Conservation (phyloP, 1,140 invertebrate genomes). For the Drosophila ananassae region DNA sequence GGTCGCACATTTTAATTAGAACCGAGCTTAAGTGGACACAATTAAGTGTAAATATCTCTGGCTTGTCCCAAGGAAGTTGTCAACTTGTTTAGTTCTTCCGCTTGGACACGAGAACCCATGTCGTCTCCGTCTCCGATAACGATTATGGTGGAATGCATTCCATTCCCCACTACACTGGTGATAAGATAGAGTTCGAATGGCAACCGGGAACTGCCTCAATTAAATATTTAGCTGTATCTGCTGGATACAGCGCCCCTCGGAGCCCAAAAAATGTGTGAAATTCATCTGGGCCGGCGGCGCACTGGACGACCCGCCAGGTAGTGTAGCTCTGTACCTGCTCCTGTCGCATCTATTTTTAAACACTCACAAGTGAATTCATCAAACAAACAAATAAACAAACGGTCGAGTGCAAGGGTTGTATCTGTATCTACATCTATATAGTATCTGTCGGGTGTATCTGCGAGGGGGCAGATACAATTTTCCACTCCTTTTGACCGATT, state of each 20-base stretch:
- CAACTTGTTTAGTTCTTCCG: slow-evolving; percentile 55
- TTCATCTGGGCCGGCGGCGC: slow-evolving; percentile 38
- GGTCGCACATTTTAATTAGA: slow-evolving; percentile 54
- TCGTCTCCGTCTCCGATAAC: background rate
- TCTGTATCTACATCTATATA: slow-evolving; percentile 3
- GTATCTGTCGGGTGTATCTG: background rate
- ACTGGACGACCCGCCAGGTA: slow-evolving; percentile 44
- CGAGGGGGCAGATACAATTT: slow-evolving; percentile 51
- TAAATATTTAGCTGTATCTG: slow-evolving; percentile 54
- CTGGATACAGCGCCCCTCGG: slow-evolving; percentile 28
- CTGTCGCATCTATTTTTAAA: slow-evolving; percentile 65
- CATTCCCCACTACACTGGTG: slow-evolving; percentile 24
- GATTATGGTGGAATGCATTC: slow-evolving; percentile 22
- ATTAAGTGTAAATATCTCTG: slow-evolving; percentile 45
- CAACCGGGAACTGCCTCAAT: slow-evolving; percentile 34
- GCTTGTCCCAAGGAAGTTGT: slow-evolving; percentile 68
- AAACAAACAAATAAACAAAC: slow-evolving; percentile 64
- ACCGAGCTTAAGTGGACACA: slow-evolving; percentile 48
- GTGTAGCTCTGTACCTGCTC: slow-evolving; percentile 65
- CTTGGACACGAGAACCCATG: slow-evolving; percentile 6
- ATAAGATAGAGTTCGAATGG: slow-evolving; percentile 48
- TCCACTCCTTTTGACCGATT: slow-evolving; percentile 66
- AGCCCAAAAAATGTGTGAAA: slow-evolving; percentile 66
- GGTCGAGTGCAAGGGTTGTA: slow-evolving; percentile 29
- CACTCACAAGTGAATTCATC: slow-evolving; percentile 73